Evolutionary conservation across 1,140 invertebrate species (phyloP).

Genomic region (Anoplolepis gracilipes): DNA sequence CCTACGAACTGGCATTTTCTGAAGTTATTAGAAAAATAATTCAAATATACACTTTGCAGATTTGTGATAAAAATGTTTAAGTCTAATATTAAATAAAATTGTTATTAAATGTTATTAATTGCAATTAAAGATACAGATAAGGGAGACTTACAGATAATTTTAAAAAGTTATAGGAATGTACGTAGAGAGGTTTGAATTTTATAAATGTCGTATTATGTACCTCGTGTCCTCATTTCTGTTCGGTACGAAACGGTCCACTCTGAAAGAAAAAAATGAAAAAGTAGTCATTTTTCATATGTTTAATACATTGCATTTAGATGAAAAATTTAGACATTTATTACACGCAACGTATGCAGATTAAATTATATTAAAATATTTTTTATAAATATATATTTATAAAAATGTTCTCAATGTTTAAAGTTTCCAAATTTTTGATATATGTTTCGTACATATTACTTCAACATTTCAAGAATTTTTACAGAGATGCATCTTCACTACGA

Average conservation of each 20-base stretch:
- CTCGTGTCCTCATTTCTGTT: constrained; percentile 79
- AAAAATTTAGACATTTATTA: constrained; percentile 21
- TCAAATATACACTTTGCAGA: background rate
- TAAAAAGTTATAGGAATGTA: constrained; percentile 1
- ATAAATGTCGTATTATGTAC: constrained; percentile 63
- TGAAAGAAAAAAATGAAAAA: constrained; percentile 78
- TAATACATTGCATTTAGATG: constrained; percentile 54
- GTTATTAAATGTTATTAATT: background rate
- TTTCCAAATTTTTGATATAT: background rate
- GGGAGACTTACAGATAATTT: background rate
- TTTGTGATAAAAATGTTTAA: background rate
- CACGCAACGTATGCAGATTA: background rate
- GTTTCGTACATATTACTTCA: background rate
- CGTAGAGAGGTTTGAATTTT: background rate
- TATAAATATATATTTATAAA: background rate
- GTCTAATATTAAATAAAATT: background rate
- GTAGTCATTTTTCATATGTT: constrained; percentile 69
- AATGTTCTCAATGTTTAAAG: background rate
- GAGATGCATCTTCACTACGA: background rate
- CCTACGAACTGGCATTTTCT: background rate
- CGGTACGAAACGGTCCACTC: constrained; percentile 76
- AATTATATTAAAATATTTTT: constrained; percentile 1
- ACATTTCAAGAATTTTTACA: background rate
- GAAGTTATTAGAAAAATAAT: background rate
- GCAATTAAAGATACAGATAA: background rate